Evolutionary conservation across 2,113 vertebrate genomes (phyloP), one percentile per base, ranked within the genome.

Genomic region (Oriolus oriolus): DNA sequence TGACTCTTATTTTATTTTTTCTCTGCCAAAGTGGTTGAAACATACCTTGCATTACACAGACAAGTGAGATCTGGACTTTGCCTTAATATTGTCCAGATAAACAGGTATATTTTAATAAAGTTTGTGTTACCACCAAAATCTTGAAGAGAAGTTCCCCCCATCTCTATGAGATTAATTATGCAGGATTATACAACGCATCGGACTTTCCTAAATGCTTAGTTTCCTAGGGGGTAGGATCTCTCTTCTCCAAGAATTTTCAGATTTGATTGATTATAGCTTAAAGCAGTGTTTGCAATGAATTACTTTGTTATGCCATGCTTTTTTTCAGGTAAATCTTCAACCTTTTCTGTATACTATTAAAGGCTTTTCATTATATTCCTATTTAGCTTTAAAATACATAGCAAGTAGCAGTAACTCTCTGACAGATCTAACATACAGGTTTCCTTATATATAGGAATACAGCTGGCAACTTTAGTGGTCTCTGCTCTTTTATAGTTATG

Each of bases 141-240:
- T 39, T 50, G 41, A 70, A 39, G 39, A 85, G 8, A 18, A 5
- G 2, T n/a, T 66, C 69, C 31, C 33, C 4, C 1, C 6, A 7
- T 57, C 24, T 86, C 15, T 16, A 11, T 50, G 60, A 61, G 31
- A 17, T 37, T 16, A 16, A 7, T 50, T 53, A 18, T 7, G 1
- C 0, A 0, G 23, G 27, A 12, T 93, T 88, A 56, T 44, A 50
- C 39, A 59, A 33, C 1, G 0, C 12, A 8, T 27, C 0, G 0
- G 16, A 63, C 27, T 83, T 83, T 16, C 21, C 54, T 65, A 41
- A 82, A 20, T 56, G 15, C 2, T 44, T 59, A 1, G 11, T 57
- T 94, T 76, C 45, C 31, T 59, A 50, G 16, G 22, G 12, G 16
- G 15, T 52, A 20, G 9, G 5, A 85, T 91, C n/a, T 73, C 30